Conservation (phyloP, 35 echinoderm and acorn worm species). For the Apostichopus japonicus region DNA sequence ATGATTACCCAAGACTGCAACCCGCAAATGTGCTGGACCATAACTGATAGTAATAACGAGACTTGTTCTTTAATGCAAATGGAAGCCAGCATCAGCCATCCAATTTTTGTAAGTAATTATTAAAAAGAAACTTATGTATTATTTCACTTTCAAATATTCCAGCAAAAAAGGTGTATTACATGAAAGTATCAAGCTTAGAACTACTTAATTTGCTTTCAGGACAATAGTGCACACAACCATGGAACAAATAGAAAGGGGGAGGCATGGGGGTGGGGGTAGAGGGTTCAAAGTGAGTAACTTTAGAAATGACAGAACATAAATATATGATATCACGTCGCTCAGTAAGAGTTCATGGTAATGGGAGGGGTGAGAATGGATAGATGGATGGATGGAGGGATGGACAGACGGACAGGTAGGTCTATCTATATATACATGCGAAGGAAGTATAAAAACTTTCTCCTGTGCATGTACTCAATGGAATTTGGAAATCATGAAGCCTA, state of each 20-base stretch:
- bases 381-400: too few species aligned
- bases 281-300: background rate
- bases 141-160: too few species aligned
- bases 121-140: too few species aligned
- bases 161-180: too few species aligned
- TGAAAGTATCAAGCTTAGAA: too few species aligned
- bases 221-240: too few species aligned
- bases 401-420: background rate
- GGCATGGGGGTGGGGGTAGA: too few species aligned
- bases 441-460: too few species aligned
- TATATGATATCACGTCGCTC: background rate
- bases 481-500: too few species aligned
- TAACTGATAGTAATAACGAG: background rate
- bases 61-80: conserved; percentile 3
- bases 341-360: background rate
- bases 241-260: too few species aligned
- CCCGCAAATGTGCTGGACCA: background rate
- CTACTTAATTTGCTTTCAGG: too few species aligned
- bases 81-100: background rate
- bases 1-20: background rate
- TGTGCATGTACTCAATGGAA: too few species aligned
- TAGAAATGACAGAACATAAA: background rate
- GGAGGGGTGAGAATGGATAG: background rate
- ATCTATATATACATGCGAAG: background rate
- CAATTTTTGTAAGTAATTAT: conserved; percentile 12